phyloP scores from a whole-genome alignment of 2,113 vertebrate species.

The Oenanthe melanoleuca region DNA sequence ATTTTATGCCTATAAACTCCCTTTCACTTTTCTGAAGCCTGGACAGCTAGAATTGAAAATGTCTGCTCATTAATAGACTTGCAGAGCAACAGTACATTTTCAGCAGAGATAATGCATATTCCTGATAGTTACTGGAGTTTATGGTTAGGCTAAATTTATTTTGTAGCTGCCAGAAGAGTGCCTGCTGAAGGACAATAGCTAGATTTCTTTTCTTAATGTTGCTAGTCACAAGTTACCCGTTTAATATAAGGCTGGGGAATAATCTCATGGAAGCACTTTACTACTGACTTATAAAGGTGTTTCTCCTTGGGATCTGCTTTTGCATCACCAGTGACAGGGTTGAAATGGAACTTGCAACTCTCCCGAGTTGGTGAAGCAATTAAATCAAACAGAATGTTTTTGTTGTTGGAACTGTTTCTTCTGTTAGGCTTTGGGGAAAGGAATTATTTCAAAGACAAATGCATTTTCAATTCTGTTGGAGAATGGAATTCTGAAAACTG shows the following conservation, averaged over 20 bases:
- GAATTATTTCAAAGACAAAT: neutral
- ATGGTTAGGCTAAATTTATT: neutral
- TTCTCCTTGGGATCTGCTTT: neutral
- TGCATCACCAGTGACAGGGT: neutral
- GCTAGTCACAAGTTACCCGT: neutral
- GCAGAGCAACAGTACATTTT: neutral
- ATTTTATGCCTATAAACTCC: neutral
- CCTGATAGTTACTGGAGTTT: neutral
- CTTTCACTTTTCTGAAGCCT: slow-evolving; percentile 17
- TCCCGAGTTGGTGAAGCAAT: neutral
- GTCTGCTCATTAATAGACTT: neutral
- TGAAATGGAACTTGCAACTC: neutral
- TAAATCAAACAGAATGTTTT: neutral
- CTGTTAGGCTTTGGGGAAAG: neutral
- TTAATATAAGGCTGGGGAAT: neutral
- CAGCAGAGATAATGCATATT: neutral
- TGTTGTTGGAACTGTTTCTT: neutral
- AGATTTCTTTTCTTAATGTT: neutral
- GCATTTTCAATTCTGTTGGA: neutral
- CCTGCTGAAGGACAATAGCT: neutral
- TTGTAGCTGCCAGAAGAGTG: neutral
- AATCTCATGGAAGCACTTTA: neutral
- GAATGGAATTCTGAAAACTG: neutral
- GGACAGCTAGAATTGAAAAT: neutral
- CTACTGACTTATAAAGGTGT: neutral